phyloP scores from a whole-genome alignment of 2,113 vertebrate species.

The Phrynosoma platyrhinos region DNA sequence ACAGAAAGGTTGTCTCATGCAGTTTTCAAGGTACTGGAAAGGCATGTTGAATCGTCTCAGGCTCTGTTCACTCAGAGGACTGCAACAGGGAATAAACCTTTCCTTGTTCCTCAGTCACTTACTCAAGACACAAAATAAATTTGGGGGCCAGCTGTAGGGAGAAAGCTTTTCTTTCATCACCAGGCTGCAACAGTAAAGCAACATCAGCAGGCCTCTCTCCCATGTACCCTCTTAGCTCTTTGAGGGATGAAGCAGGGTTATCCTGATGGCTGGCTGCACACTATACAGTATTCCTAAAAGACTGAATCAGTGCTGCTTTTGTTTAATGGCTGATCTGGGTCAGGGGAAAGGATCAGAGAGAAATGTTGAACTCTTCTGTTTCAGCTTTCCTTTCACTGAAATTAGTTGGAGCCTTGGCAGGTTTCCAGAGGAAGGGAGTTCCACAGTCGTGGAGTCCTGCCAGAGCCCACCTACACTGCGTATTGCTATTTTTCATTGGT shows the following conservation, averaged over 20 bases:
- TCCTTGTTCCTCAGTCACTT: neutral
- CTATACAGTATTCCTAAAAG: conserved; percentile 6
- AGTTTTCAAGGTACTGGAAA: neutral
- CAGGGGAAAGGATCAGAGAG: neutral
- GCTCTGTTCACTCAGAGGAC: neutral
- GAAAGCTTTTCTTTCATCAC: neutral
- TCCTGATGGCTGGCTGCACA: neutral
- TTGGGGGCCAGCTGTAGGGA: neutral
- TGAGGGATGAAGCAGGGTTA: neutral
- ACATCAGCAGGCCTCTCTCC: neutral
- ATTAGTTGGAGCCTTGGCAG: neutral
- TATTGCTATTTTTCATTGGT: neutral
- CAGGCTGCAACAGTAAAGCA: neutral
- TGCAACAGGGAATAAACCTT: neutral
- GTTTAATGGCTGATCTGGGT: neutral
- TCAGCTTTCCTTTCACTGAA: neutral
- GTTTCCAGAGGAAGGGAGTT: neutral
- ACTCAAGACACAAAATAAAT: neutral
- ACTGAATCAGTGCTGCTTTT: conserved; percentile 1
- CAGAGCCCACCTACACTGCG: neutral
- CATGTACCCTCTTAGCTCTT: neutral
- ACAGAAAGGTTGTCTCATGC: neutral
- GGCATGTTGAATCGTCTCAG: neutral
- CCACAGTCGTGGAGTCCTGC: neutral
- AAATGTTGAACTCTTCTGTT: neutral